Percentiles rank a stretch among this genome's conserved stretches.
Evolutionary conservation across 64 coral and sea anemone species (phyloP).

Genomic region (Trachythela sp.): DNA sequence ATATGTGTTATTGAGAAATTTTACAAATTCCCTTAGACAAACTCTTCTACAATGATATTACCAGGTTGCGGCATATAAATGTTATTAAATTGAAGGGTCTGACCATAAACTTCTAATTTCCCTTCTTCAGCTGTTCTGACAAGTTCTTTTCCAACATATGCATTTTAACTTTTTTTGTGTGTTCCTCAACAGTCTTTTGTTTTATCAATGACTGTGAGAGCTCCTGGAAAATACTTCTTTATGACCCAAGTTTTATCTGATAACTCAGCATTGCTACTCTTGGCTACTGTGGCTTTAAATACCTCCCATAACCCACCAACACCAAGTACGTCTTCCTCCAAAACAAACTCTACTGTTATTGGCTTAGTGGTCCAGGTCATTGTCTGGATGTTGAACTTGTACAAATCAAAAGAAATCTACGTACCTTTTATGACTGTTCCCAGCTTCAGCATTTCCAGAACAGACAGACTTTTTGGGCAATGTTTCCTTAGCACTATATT

Average conservation of each 20-base stretch:
- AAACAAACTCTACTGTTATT: conserved; percentile 46
- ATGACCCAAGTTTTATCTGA: conserved; percentile 48
- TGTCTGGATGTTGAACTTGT: conserved; percentile 33
- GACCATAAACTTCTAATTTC: neutral
- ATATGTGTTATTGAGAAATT: too few relatives aligned
- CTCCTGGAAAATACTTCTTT: conserved; percentile 44
- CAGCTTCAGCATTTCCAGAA: conserved; percentile 54
- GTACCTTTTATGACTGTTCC: conserved; percentile 31
- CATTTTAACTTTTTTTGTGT: conserved; percentile 58
- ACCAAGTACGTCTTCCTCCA: conserved; percentile 43
- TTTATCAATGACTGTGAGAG: conserved; percentile 40
- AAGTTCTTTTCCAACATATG: conserved; percentile 58
- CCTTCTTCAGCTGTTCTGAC: conserved; percentile 45
- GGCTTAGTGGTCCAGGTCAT: conserved; percentile 45
- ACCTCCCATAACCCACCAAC: conserved; percentile 34
- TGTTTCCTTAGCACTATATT: neutral
- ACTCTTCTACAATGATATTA: too few relatives aligned
- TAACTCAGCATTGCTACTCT: conserved; percentile 38
- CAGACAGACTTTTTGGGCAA: conserved; percentile 44
- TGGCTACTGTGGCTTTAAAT: conserved; percentile 49
- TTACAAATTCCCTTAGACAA: too few relatives aligned
- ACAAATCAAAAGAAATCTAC: conserved; percentile 33
- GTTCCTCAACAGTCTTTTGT: conserved; percentile 52
- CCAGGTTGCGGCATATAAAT: too few relatives aligned
- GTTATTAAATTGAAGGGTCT: too few relatives aligned